Conservation (phyloP, 2,113 vertebrate genomes). For the Enhydra lutris region DNA sequence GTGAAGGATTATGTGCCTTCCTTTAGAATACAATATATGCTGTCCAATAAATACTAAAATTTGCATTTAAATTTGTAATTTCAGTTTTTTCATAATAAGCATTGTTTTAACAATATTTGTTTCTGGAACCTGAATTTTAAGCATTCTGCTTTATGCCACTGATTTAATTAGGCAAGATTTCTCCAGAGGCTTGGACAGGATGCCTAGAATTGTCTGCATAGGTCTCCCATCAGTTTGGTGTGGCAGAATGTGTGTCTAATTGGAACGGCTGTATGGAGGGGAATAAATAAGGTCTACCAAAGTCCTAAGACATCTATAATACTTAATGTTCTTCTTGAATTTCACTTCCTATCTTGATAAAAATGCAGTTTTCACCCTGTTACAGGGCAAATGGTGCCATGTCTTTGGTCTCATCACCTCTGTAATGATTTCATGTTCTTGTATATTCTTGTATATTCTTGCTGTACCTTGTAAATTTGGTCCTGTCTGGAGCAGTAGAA, state of each 20-base stretch:
- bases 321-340: not conserved
- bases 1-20: not conserved
- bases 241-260: not conserved
- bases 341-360: not conserved
- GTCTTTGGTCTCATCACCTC: not conserved
- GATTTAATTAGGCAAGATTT: not conserved
- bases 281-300: accelerated
- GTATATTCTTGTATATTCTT: not conserved
- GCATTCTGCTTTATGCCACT: not conserved
- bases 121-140: not conserved
- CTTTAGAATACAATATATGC: not conserved
- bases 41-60: not conserved
- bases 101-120: constrained; percentile 3
- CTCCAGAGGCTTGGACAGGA: not conserved
- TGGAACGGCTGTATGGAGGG: not conserved
- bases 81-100: constrained; percentile 16
- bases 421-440: not conserved
- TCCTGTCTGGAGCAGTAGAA: not conserved
- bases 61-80: constrained; percentile 26
- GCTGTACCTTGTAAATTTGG: not conserved
- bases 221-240: not conserved
- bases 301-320: not conserved
- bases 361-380: not conserved
- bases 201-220: not conserved
- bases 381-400: not conserved